Conservation (phyloP, 2,113 vertebrate genomes). For the Sander vitreus region DNA sequence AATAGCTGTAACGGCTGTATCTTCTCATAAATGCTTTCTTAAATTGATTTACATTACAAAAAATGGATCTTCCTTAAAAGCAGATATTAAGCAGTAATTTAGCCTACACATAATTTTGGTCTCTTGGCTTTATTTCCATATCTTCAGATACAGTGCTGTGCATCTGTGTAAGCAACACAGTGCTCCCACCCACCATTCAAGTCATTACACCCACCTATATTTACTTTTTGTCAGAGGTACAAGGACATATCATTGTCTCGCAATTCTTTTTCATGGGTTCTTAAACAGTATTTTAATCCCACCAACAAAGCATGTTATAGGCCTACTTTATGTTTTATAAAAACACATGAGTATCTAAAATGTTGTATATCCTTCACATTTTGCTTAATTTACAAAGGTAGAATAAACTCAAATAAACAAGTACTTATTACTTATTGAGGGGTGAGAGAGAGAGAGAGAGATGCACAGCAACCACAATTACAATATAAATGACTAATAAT, state of each 20-base stretch:
- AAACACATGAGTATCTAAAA: too few species aligned
- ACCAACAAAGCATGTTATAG: background rate
- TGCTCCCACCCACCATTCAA: constrained; percentile 29
- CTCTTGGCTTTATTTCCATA: background rate
- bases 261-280: background rate
- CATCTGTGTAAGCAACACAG: constrained; percentile 19
- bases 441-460: too few species aligned
- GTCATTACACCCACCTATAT: constrained; percentile 21
- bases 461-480: too few species aligned
- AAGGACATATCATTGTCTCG: background rate
- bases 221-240: constrained; percentile 19
- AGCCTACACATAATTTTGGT: too few species aligned
- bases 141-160: background rate
- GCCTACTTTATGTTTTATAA: too few species aligned
- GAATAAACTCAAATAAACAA: background rate
- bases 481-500: too few species aligned
- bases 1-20: too few species aligned
- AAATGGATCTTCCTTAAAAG: too few species aligned
- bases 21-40: too few species aligned
- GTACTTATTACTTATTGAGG: too few species aligned
- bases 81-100: too few species aligned
- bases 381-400: background rate
- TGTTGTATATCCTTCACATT: background rate
- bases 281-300: background rate
- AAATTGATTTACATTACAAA: too few species aligned